Percentiles rank a stretch among this genome's conserved stretches.
phyloP scores from a whole-genome alignment of 2,888 invertebrate species.

The Dendrolimus pini region DNA sequence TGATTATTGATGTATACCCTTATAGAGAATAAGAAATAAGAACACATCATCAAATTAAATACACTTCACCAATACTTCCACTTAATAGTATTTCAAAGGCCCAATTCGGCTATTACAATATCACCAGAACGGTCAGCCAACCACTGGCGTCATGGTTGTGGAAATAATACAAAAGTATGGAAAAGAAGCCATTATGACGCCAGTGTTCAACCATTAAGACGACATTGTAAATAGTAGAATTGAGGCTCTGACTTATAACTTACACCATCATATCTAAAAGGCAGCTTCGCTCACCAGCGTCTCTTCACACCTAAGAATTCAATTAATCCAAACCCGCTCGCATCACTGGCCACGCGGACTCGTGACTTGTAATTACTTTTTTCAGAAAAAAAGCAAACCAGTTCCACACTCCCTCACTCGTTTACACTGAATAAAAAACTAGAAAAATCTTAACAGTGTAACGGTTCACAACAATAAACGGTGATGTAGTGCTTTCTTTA shows the following conservation, averaged over 20 bases:
- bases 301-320: slow-evolving; percentile 72
- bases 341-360: slow-evolving; percentile 43
- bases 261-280: slow-evolving; percentile 28
- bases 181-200: too few species aligned
- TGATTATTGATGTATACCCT: too few species aligned
- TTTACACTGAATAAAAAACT: slow-evolving; percentile 26
- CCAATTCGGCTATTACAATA: too few species aligned
- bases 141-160: too few species aligned
- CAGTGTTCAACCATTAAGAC: too few species aligned
- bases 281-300: slow-evolving; percentile 33
- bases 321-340: slow-evolving; percentile 62
- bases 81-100: too few species aligned
- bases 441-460: slow-evolving; percentile 38
- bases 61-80: too few species aligned
- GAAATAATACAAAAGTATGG: too few species aligned
- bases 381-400: slow-evolving; percentile 37
- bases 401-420: slow-evolving; percentile 30
- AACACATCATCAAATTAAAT: too few species aligned
- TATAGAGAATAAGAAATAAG: too few species aligned
- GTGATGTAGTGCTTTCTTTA: slow-evolving; percentile 38
- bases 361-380: slow-evolving; percentile 70
- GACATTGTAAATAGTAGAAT: too few species aligned
- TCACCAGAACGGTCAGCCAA: too few species aligned
- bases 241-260: slow-evolving; percentile 12
- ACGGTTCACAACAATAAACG: slow-evolving; percentile 49